Base-by-base conservation (phyloP, 1,140 invertebrate genomes). In the Cephus cinctus region DNA sequence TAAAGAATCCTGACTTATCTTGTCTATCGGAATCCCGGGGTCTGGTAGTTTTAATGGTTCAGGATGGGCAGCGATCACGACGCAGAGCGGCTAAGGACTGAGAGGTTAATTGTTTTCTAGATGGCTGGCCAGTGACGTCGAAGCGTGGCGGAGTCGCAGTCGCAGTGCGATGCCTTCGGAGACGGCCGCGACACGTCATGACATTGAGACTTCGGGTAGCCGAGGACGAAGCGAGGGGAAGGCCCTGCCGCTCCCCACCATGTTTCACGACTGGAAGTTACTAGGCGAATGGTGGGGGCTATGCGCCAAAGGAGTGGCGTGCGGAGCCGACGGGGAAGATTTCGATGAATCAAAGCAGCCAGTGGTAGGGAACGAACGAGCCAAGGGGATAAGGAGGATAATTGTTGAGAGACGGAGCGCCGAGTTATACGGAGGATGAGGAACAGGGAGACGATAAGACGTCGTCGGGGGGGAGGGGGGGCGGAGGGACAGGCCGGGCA, bases 201-300 rank as follows among this genome's bases (percentile, higher is more conserved):
- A 57, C 53, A 56, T 52, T 52, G 54, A 50, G 52, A 53, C 44
- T 42, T 38, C 22, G 18, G 36, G n/a, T n/a, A n/a, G 34, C 34
- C 34, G 35, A 20, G 36, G 25, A 21, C 11, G 12, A 35, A 20
- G 43, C 21, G 18, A 25, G 36, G 18, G 39, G 25, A 31, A 32
- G 36, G 22, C 40, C 4, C 16, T 8, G n/a, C 27, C 20, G 15
- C n/a, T n/a, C n/a, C n/a, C n/a, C n/a, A n/a, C n/a, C n/a, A n/a
- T n/a, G n/a, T n/a, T n/a, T n/a, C n/a, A n/a, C n/a, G n/a, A n/a
- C n/a, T n/a, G n/a, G n/a, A n/a, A n/a, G n/a, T n/a, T n/a, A n/a
- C n/a, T n/a, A n/a, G 23, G 0, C 30, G 53, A 45, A 20, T 27
- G 44, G 50, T 31, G 34, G 39, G 34, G 35, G 15, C 15, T 8